Evolutionary conservation across 2,888 invertebrate species (phyloP).

Genomic region (Meandrusa payeni): DNA sequence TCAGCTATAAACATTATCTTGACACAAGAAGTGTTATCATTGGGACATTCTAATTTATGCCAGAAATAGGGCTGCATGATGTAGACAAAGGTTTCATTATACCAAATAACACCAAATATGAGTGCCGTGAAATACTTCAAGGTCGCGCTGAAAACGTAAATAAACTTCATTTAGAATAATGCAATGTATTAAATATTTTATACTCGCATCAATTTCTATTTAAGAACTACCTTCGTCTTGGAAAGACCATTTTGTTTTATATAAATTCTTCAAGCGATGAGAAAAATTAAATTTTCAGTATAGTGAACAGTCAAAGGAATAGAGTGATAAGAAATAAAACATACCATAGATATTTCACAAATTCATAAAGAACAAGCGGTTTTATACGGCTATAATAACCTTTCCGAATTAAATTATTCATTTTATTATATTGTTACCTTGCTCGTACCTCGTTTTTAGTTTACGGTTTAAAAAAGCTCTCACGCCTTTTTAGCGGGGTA

Average conservation of each 20-base stretch:
- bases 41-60: conserved; percentile 69
- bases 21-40: conserved; percentile 73
- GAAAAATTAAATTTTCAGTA: neutral
- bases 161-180: neutral
- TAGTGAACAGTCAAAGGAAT: too few relatives aligned
- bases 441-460: too few relatives aligned
- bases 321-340: too few relatives aligned
- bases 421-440: too few relatives aligned
- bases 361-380: too few relatives aligned
- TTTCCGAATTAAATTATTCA: too few relatives aligned
- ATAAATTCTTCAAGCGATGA: too few relatives aligned
- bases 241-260: conserved; percentile 26
- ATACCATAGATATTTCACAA: too few relatives aligned
- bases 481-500: too few relatives aligned
- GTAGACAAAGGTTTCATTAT: conserved; percentile 81
- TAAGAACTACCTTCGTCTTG: conserved; percentile 27
- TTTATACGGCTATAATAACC: too few relatives aligned
- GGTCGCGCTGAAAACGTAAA: conserved; percentile 41
- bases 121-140: conserved; percentile 54
- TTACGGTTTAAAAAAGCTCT: too few relatives aligned
- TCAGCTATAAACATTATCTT: conserved; percentile 90
- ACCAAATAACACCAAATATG: conserved; percentile 53
- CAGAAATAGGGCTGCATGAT: conserved; percentile 58
- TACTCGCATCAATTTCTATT: too few relatives aligned
- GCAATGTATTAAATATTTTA: neutral